Evolutionary conservation across 2,888 invertebrate genomes (phyloP).

Genomic region (Eristalis intricaria): DNA sequence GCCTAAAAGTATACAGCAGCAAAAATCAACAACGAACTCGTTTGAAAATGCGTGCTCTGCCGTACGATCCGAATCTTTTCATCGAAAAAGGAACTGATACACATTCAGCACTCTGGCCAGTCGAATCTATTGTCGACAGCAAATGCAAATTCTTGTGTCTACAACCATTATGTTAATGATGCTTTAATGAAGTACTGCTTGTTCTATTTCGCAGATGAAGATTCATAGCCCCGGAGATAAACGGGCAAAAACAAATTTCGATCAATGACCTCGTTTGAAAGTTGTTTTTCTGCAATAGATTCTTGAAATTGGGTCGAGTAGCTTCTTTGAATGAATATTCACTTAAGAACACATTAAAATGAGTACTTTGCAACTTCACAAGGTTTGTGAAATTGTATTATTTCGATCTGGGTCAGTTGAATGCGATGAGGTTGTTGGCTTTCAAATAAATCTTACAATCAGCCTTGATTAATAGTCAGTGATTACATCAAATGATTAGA

Average conservation of each 20-base stretch:
- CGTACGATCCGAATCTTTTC: not conserved
- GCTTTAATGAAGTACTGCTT: not conserved
- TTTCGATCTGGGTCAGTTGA: not conserved
- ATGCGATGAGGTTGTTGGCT: not conserved
- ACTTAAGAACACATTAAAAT: not conserved
- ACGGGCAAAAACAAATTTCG: not conserved
- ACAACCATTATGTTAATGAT: not conserved
- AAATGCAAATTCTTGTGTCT: not conserved
- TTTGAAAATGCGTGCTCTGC: too few species aligned
- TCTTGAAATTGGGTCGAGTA: not conserved
- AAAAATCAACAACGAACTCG: not conserved
- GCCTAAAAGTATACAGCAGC: slow-evolving; percentile 5
- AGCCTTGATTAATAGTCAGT: not conserved
- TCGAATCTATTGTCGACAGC: not conserved
- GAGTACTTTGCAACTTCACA: not conserved
- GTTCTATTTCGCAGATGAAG: not conserved
- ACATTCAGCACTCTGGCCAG: not conserved
- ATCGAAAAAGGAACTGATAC: not conserved
- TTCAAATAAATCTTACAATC: not conserved
- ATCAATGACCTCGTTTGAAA: not conserved
- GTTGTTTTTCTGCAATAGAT: not conserved
- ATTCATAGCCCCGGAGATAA: not conserved
- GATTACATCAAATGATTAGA: not conserved
- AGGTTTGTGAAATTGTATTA: not conserved
- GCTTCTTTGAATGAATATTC: not conserved